phyloP scores from a whole-genome alignment of 2,113 vertebrate species.

The Sclerurus mexicanus region DNA sequence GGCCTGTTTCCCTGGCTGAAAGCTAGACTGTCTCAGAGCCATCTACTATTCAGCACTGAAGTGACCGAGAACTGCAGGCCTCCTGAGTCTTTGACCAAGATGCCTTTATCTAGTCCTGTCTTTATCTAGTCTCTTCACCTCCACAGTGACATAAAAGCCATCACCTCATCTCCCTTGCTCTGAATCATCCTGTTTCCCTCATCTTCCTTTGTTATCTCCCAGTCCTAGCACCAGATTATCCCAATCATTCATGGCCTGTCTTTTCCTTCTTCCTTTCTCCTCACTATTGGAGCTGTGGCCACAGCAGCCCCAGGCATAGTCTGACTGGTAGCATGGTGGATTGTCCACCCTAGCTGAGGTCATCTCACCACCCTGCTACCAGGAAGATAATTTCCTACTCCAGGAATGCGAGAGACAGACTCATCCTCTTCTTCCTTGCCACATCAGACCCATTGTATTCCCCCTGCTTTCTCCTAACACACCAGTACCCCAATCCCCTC shows the following conservation, averaged over 20 bases:
- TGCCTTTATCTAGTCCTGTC: neutral
- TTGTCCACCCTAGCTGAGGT: neutral
- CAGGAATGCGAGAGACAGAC: neutral
- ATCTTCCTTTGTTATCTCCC: neutral
- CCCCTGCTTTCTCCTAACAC: neutral
- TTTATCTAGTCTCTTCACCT: neutral
- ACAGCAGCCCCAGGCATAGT: neutral
- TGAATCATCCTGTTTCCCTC: neutral
- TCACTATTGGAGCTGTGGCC: neutral
- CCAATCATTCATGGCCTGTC: accelerated
- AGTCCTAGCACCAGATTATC: neutral
- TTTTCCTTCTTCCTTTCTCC: neutral
- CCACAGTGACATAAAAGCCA: neutral
- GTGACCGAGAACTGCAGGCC: accelerated
- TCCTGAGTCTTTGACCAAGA: neutral
- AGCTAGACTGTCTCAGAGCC: neutral
- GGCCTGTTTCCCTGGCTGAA: neutral
- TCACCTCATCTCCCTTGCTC: neutral
- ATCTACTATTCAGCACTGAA: neutral
- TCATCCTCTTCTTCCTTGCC: neutral
- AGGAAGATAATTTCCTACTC: neutral
- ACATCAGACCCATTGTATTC: neutral
- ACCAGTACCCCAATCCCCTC: neutral
- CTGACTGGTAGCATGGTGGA: neutral
- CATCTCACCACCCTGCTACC: neutral